Percentiles rank a stretch among this genome's conserved stretches.
Conservation (phyloP, 2,888 invertebrate genomes). For the Erebia palarica region DNA sequence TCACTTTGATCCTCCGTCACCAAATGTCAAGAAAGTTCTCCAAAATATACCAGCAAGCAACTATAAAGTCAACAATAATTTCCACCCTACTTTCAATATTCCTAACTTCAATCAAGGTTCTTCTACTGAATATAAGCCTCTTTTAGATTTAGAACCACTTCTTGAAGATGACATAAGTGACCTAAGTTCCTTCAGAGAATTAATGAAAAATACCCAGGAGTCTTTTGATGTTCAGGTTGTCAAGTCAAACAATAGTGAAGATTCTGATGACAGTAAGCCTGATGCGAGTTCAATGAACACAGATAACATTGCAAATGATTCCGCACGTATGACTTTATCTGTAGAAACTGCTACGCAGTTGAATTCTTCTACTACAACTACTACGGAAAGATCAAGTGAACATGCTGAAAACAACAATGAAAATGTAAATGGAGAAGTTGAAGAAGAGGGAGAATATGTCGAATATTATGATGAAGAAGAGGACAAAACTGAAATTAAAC, state of each 20-base stretch:
- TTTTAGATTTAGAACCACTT: constrained; percentile 81
- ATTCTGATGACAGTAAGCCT: constrained; percentile 67
- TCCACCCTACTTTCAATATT: constrained; percentile 52
- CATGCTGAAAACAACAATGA: constrained; percentile 46
- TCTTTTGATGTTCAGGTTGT: constrained; percentile 82
- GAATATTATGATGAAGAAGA: constrained; percentile 71
- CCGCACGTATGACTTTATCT: constrained; percentile 38
- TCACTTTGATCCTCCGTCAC: constrained; percentile 52
- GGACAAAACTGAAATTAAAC: constrained; percentile 56
- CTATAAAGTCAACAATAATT: constrained; percentile 50
- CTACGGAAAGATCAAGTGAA: constrained; percentile 47
- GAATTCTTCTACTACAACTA: constrained; percentile 46
- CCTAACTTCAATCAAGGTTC: constrained; percentile 55
- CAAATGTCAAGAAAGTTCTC: constrained; percentile 45
- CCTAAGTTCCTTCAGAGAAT: constrained; percentile 71
- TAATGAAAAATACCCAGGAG: constrained; percentile 72
- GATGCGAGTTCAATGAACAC: constrained; percentile 72
- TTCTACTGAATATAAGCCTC: constrained; percentile 76
- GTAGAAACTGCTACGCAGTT: constrained; percentile 35
- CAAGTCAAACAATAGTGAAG: constrained; percentile 64
- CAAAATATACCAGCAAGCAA: constrained; percentile 48
- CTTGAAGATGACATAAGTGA: constrained; percentile 83
- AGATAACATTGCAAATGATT: constrained; percentile 62
- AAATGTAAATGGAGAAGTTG: constrained; percentile 48
- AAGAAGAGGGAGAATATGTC: constrained; percentile 63